A percentile compares a stretch with the other conserved stretches of the same genome.
These are phyloP conservation scores for Rousettus leschenaultii DNA, from an alignment of 2,113 vertebrate genomes.

Conservation along the genomic window DNA sequence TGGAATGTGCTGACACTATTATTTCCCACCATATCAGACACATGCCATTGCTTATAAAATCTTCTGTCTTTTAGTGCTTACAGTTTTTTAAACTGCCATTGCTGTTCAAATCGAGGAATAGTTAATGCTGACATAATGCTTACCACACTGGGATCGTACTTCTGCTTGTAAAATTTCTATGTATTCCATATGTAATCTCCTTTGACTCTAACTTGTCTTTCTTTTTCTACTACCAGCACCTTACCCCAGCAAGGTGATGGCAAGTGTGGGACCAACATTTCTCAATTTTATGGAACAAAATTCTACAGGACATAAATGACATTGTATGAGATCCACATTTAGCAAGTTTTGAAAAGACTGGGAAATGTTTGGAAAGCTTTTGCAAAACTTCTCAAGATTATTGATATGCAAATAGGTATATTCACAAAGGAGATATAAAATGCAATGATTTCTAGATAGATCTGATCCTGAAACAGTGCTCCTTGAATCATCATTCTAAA, in stretches of 20 bases:
- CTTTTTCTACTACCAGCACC: neutral
- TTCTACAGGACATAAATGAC: neutral
- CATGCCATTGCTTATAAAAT: slow-evolving; percentile 47
- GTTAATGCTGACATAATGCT: neutral
- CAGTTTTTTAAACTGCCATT: neutral
- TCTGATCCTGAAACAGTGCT: neutral
- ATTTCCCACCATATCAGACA: slow-evolving; percentile 42
- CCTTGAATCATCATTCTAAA: neutral
- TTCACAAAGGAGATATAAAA: neutral
- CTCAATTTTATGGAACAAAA: neutral
- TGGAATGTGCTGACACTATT: slow-evolving; percentile 56
- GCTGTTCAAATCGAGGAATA: slow-evolving; percentile 24
- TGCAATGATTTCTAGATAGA: neutral
- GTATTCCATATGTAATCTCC: neutral
- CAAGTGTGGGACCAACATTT: neutral
- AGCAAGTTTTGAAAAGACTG: neutral
- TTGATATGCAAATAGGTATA: neutral
- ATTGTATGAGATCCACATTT: neutral
- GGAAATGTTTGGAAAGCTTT: neutral
- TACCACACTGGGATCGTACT: neutral
- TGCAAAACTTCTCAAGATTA: neutral
- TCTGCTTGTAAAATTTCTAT: neutral
- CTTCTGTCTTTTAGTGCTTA: neutral
- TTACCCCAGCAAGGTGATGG: neutral
- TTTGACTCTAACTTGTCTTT: neutral